These are phyloP conservation scores for Andrena cerasifolii DNA, from an alignment of 1,140 invertebrate genomes.

Conservation along the genomic window DNA sequence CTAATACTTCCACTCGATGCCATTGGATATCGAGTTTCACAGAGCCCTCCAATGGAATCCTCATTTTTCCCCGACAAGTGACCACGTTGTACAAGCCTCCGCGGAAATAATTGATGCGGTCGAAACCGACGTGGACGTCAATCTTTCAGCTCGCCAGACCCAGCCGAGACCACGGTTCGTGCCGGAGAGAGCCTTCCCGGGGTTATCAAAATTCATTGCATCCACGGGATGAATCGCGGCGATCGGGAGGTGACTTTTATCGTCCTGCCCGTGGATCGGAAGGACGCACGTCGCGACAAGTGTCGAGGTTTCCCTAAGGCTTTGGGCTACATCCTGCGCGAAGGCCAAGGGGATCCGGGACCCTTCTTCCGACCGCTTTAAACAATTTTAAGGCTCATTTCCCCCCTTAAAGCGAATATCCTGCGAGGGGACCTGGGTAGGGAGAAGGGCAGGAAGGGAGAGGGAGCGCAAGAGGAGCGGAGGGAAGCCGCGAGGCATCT, in stretches of 20 bases:
- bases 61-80: background rate
- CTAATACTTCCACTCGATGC: constrained; percentile 1
- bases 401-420: constrained; percentile 81
- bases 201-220: background rate
- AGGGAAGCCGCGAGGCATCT: constrained; percentile 67
- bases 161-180: too few relatives aligned
- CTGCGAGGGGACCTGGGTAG: constrained; percentile 51
- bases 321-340: constrained; percentile 52
- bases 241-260: constrained; percentile 4
- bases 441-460: constrained; percentile 48
- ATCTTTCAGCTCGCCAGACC: too few relatives aligned
- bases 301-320: constrained; percentile 63
- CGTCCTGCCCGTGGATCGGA: background rate
- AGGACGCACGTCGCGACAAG: constrained; percentile 47
- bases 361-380: constrained; percentile 80
- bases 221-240: background rate
- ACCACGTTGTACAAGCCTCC: background rate
- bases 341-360: constrained; percentile 61
- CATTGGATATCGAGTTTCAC: constrained; percentile 13
- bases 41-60: background rate
- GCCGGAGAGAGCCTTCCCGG: too few relatives aligned
- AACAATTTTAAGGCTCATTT: constrained; percentile 84
- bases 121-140: too few relatives aligned
- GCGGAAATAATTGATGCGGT: background rate
- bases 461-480: constrained; percentile 31